Percentiles rank a stretch among this genome's conserved stretches.
phyloP scores from a whole-genome alignment of 2,113 vertebrate genomes.

The Murina feae region DNA sequence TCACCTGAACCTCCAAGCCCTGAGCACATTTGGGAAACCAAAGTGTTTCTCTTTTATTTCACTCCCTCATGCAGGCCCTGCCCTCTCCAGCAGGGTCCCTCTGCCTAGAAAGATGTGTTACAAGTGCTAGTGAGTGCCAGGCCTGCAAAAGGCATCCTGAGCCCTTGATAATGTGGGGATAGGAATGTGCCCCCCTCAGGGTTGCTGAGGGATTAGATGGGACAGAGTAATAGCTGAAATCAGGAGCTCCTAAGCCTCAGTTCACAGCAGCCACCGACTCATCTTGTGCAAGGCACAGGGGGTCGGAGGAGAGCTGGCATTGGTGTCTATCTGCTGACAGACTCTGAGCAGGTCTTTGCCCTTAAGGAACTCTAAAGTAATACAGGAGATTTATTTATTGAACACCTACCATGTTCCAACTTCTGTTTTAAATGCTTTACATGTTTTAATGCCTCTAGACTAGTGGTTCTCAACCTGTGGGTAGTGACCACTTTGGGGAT shows the following conservation, averaged over 20 bases:
- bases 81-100: not conserved
- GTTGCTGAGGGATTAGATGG: not conserved
- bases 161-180: not conserved
- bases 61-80: accelerated
- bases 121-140: not conserved
- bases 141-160: not conserved
- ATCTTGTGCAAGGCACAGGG: not conserved
- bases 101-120: not conserved
- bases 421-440: not conserved
- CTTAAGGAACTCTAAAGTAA: not conserved
- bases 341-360: not conserved
- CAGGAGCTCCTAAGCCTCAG: not conserved
- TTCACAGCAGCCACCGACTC: not conserved
- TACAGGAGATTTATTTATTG: not conserved
- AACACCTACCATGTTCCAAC: too few species aligned
- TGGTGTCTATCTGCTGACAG: not conserved
- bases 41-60: not conserved
- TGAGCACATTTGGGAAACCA: not conserved
- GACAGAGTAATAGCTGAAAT: not conserved
- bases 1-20: not conserved
- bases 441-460: not conserved
- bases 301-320: not conserved
- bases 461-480: too few species aligned
- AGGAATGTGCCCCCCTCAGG: too few species aligned
- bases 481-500: too few species aligned